Conservation (phyloP, 2,797 vertebrate species). For the Lacerta bilineata region DNA sequence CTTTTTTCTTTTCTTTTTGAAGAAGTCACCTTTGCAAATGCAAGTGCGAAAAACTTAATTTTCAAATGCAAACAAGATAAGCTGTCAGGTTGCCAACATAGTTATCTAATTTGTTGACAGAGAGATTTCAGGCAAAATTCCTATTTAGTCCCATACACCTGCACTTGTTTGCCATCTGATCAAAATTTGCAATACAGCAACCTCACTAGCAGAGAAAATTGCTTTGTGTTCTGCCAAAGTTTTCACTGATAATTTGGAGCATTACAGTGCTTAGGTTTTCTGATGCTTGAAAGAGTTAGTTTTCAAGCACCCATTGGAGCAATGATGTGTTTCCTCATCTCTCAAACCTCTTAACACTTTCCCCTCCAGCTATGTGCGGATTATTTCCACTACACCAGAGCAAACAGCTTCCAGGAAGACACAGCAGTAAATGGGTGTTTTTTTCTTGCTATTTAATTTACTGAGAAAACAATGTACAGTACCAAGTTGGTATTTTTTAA, state of each 20-base stretch:
- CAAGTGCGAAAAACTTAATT: conserved; percentile 66
- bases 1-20: not conserved
- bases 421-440: not conserved
- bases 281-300: accelerated
- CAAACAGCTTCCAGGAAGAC: not conserved
- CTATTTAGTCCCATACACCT: conserved; percentile 22
- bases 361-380: not conserved
- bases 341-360: not conserved
- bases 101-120: conserved; percentile 64
- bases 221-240: not conserved
- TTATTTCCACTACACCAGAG: not conserved
- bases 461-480: conserved; percentile 14
- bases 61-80: conserved; percentile 69
- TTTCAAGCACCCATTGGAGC: not conserved
- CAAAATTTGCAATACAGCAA: conserved; percentile 6
- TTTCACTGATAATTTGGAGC: not conserved
- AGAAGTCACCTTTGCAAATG: conserved; percentile 42
- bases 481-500: not conserved
- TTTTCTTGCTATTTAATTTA: not conserved
- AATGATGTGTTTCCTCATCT: not conserved
- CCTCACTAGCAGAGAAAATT: not conserved
- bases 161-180: conserved; percentile 47
- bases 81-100: conserved; percentile 48
- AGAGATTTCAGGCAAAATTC: conserved; percentile 33
- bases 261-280: not conserved